Base-by-base conservation (phyloP, 2,797 vertebrate genomes). In the Propithecus perrieri region DNA sequence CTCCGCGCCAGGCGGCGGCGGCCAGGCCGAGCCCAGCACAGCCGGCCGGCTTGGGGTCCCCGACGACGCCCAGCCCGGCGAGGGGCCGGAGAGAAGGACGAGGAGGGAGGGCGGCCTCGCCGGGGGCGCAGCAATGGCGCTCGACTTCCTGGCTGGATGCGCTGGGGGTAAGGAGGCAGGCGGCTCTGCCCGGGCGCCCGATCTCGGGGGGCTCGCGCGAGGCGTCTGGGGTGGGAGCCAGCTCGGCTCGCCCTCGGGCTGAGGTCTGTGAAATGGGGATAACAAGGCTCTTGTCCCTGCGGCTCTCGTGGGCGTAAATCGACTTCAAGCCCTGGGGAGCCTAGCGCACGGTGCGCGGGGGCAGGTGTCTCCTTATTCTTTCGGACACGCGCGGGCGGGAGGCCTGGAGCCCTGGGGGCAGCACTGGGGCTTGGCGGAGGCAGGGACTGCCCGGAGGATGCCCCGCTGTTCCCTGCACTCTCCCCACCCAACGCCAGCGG, bases 121-220 rank as follows among this genome's bases (percentile, higher is more conserved):
- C 7, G 50, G 59, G 72, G 41, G 33, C 57, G 83, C 12, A 59
- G 97, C 97, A 87, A 99, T 99, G 99, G 99, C 99, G 96, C 91
- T 99, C 98, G 99, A 99, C 99, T 99, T 99, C 98, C 99, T 99
- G 95, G 99, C 99, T 90, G 99, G 99, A 93, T 99, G 99, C 94
- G 95, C 99, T 0, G 99, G 99, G 98, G 99, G 99, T 99, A 97
- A 99, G 99, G 96, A n/a, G 12, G 0, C 61, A 17, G 38, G 85
- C 55, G 38, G 63, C 1, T 63, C 30, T 67, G 63, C 9, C 24
- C 13, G 15, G 71, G 20, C 10, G 26, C 33, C 20, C 78, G 88
- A 18, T 69, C 38, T 41, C 69, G 8, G 43, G 75, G 69, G n/a
- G 33, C 61, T 33, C 10, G 46, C 14, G 41, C 26, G 7, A 9